Percentiles rank a stretch among this genome's conserved stretches.
phyloP scores from a whole-genome alignment of 2,888 invertebrate species.

The Noctua fimbriata region DNA sequence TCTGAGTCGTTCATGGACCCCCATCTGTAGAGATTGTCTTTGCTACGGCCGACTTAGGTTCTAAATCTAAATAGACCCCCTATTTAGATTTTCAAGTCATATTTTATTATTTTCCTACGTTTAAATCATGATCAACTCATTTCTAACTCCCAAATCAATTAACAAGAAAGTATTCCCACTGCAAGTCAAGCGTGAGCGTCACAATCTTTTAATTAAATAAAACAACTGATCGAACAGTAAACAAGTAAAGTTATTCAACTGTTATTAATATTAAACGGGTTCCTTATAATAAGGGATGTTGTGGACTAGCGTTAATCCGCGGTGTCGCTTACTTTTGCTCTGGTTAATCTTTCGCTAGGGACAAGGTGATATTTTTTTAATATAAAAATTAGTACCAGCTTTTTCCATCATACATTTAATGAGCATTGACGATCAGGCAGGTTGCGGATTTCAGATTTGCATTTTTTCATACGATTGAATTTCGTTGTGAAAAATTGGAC shows the following conservation, averaged over 20 bases:
- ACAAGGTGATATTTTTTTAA: not conserved
- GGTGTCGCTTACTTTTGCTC: slow-evolving; percentile 2
- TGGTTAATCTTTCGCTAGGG: not conserved
- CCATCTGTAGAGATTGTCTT: not conserved
- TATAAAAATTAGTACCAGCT: too few relatives aligned
- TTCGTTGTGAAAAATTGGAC: too few relatives aligned
- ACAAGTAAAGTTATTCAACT: slow-evolving; percentile 64
- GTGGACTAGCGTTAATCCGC: slow-evolving; percentile 37
- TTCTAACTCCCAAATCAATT: not conserved
- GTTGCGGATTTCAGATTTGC: too few relatives aligned
- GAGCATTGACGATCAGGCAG: too few relatives aligned
- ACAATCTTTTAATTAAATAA: slow-evolving; percentile 78
- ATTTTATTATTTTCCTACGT: not conserved
- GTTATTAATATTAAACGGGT: slow-evolving; percentile 52
- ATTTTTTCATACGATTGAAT: too few relatives aligned
- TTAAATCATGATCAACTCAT: not conserved
- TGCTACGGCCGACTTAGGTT: too few relatives aligned
- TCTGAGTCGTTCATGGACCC: too few relatives aligned
- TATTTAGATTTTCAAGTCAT: not conserved
- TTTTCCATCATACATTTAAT: too few relatives aligned
- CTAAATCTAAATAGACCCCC: too few relatives aligned
- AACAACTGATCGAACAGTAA: slow-evolving; percentile 72
- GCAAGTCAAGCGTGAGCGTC: slow-evolving; percentile 52
- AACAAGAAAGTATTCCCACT: slow-evolving; percentile 16
- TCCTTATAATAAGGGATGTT: slow-evolving; percentile 44